These are phyloP conservation scores for Lepidothrix coronata DNA, from an alignment of 2,113 vertebrate genomes.

Conservation along the genomic window DNA sequence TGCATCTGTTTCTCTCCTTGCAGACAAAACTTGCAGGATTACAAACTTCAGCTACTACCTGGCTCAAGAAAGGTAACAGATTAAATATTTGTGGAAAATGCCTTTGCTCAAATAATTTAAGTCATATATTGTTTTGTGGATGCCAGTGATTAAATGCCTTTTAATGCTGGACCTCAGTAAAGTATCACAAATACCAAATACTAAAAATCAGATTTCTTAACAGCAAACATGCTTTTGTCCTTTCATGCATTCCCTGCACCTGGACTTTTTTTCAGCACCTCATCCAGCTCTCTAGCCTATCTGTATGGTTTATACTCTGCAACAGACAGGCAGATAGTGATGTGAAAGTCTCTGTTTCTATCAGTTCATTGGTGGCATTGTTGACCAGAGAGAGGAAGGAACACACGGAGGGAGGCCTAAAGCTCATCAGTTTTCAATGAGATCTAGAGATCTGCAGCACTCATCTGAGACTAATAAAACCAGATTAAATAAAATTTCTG, in stretches of 20 bases:
- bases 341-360: not conserved
- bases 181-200: not conserved
- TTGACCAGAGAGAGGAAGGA: not conserved
- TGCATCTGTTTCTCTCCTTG: not conserved
- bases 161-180: not conserved
- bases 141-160: not conserved
- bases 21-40: not conserved
- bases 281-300: not conserved
- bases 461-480: slow-evolving; percentile 7
- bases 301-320: not conserved
- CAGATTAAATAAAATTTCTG: slow-evolving; percentile 37
- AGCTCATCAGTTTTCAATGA: slow-evolving; percentile 22
- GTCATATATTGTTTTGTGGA: slow-evolving; percentile 11
- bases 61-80: not conserved
- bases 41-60: not conserved
- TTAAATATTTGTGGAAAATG: slow-evolving; percentile 34
- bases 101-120: slow-evolving; percentile 15
- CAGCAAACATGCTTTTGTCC: slow-evolving; percentile 17
- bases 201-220: slow-evolving; percentile 45
- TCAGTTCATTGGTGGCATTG: not conserved
- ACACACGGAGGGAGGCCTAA: not conserved
- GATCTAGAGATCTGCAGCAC: slow-evolving; percentile 2
- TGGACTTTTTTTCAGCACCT: slow-evolving; percentile 26
- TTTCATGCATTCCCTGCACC: slow-evolving; percentile 34
- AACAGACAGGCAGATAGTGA: not conserved